Evolutionary conservation across 2,797 vertebrate genomes (phyloP).

Genomic region (Tangara arthus): DNA sequence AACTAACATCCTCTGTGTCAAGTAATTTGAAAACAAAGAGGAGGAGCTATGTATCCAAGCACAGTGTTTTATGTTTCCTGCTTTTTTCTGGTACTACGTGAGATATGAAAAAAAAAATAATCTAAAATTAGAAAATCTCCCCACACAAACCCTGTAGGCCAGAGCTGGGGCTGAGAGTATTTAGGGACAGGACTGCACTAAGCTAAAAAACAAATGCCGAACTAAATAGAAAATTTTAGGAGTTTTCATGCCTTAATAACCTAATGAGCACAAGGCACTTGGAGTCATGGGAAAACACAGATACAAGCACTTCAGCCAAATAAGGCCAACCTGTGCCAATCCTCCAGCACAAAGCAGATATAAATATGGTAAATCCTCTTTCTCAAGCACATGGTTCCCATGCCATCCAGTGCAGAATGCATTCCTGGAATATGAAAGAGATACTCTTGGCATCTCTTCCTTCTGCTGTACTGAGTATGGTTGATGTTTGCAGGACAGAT

Average conservation of each 20-base stretch:
- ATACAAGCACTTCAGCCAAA: neutral
- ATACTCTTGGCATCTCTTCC: neutral
- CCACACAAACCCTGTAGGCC: neutral
- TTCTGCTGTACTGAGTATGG: neutral
- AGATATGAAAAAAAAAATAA: neutral
- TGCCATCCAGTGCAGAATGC: neutral
- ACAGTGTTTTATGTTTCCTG: neutral
- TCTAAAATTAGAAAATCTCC: neutral
- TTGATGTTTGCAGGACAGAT: neutral
- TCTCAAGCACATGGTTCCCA: neutral
- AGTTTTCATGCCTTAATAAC: slow-evolving; percentile 16
- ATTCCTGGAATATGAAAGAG: neutral
- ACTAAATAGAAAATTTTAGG: neutral
- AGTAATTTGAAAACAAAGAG: neutral
- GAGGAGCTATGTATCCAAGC: neutral
- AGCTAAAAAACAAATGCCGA: neutral
- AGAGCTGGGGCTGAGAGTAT: neutral
- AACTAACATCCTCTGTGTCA: neutral
- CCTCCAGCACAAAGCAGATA: neutral
- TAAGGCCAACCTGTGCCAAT: neutral
- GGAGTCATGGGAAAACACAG: neutral
- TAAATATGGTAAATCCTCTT: neutral
- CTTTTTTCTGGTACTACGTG: neutral
- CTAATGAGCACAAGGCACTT: neutral
- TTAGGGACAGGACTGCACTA: neutral